Evolutionary conservation across 2,888 invertebrate genomes (phyloP).

Genomic region (Aleiodes leptofemur): DNA sequence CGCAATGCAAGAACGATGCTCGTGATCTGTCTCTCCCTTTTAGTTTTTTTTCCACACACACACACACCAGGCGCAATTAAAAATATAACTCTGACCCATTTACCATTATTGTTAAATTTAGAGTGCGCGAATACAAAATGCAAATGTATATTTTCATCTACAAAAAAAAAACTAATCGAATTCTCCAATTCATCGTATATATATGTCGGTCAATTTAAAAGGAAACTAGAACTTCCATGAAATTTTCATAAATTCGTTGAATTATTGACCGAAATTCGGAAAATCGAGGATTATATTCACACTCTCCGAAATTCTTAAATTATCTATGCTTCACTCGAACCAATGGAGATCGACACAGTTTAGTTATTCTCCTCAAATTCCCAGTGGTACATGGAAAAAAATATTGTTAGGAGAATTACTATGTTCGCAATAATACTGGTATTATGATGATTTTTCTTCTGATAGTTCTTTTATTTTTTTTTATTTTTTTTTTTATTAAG

Average conservation of each 20-base stretch:
- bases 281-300: not conserved
- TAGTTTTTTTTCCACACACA: not conserved
- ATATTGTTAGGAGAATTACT: too few species aligned
- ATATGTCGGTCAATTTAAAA: slow-evolving; percentile 18
- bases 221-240: not conserved
- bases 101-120: slow-evolving; percentile 64
- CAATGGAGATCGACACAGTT: too few species aligned
- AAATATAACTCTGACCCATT: slow-evolving; percentile 68
- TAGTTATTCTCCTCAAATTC: not conserved
- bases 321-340: too few species aligned
- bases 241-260: not conserved
- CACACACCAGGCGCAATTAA: slow-evolving; percentile 63
- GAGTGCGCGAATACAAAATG: slow-evolving; percentile 55
- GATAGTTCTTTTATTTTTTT: too few species aligned
- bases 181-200: not conserved
- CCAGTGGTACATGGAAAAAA: not conserved
- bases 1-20: slow-evolving; percentile 35
- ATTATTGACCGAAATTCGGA: not conserved
- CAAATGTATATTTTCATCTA: slow-evolving; percentile 37
- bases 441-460: too few species aligned
- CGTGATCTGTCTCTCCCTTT: slow-evolving; percentile 25
- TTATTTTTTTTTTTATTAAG: too few species aligned
- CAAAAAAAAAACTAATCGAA: not conserved
- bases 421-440: too few species aligned
- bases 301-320: not conserved